Base-by-base conservation (phyloP, 2,797 vertebrate genomes). In the Sus cebifrons region DNA sequence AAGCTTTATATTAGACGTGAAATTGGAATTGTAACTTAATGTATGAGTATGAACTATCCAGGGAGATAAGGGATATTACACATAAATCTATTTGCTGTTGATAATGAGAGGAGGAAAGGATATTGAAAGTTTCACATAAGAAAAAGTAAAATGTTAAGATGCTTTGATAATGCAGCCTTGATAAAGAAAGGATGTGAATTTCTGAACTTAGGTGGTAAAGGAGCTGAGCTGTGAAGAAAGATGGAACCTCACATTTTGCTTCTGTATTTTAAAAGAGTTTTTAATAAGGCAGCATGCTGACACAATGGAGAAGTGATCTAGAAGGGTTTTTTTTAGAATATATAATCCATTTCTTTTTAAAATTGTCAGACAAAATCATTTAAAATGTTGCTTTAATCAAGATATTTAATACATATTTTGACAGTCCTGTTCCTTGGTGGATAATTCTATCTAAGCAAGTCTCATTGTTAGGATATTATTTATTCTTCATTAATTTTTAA, bases 401-500 rank as follows among this genome's bases (percentile, higher is more conserved):
- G 77, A 85, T 8, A 74, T 93, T 89, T 94, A 84, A 89, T 82
- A 78, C n/a, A 74, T 2, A 93, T 71, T 93, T 89, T 97, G 44
- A 79, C 29, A 90, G 11, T 71, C 32, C 73, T 23, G 88, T 93
- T 93, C 95, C 74, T 92, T 81, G 12, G 87, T 95, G 83, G 56
- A 73, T 92, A 96, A 90, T 92, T 94, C 65, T 89, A 91, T 36
- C 65, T 94, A 95, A 49, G 11, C 5, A 89, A 89, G 65, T 79
- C 29, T 91, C 54, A 94, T 73, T 87, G 64, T 96, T 96, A 93
- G 36, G 64, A 85, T 90, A 68, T 96, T 96, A 94, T 94, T 91
- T 97, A 95, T 96, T 96, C 65, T 89, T 97, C 87, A 95, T 97
- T 96, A 95, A 97, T 86, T 95, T 96, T 97, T 97, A 97, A 96